Evolutionary conservation across 2,888 invertebrate genomes (phyloP).

Genomic region (Scaptomyza caliginosa): DNA sequence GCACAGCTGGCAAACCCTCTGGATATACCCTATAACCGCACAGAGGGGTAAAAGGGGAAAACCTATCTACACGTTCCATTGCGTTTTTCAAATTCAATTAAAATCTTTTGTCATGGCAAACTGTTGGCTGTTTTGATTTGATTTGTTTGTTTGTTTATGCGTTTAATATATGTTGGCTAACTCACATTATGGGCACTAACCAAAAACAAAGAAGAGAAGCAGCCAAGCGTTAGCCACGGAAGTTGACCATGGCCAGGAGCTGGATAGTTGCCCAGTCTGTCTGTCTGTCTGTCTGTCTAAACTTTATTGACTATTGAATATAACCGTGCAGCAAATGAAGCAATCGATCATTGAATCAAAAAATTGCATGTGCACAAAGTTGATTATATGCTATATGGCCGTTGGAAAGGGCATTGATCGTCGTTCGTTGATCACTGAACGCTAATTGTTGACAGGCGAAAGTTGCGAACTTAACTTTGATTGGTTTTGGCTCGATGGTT

Average conservation of each 20-base stretch:
- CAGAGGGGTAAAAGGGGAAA: background rate
- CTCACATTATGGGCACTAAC: conserved; percentile 42
- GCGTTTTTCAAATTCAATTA: conserved; percentile 77
- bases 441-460: conserved; percentile 50
- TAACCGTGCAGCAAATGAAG: conserved; percentile 46
- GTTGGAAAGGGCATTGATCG: conserved; percentile 66
- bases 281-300: background rate
- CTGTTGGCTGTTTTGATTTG: conserved; percentile 53
- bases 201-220: conserved; percentile 38
- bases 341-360: conserved; percentile 36
- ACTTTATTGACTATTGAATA: conserved; percentile 39
- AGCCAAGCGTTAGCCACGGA: conserved; percentile 60
- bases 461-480: conserved; percentile 36
- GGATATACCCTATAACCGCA: conserved; percentile 5
- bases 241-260: conserved; percentile 59
- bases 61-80: conserved; percentile 67
- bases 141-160: conserved; percentile 25
- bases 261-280: conserved; percentile 1
- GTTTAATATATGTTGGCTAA: conserved; percentile 27
- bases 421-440: conserved; percentile 15
- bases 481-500: conserved; percentile 36
- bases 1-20: conserved; percentile 60
- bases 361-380: conserved; percentile 35
- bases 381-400: conserved; percentile 14
- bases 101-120: conserved; percentile 72